These are phyloP conservation scores for Microcaecilia unicolor DNA, from an alignment of 2,797 vertebrate species.

Conservation along the genomic window DNA sequence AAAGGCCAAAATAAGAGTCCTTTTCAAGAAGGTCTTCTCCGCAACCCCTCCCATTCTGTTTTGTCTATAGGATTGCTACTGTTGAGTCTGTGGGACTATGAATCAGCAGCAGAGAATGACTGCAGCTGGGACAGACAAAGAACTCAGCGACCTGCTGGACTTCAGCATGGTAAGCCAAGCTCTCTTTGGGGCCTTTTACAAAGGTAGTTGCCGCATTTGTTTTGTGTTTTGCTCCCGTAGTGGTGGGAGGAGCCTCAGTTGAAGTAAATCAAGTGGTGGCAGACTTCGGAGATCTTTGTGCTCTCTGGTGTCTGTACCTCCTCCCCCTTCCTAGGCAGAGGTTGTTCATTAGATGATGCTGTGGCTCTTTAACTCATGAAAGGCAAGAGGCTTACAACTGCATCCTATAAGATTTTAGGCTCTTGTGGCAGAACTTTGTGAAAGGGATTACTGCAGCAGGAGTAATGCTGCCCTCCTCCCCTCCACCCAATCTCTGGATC, in stretches of 20 bases:
- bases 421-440: too few species aligned
- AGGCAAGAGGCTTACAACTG: too few species aligned
- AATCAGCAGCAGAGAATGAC: conserved; percentile 87
- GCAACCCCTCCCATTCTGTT: conserved; percentile 3
- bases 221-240: conserved; percentile 12
- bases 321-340: too few species aligned
- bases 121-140: conserved; percentile 96
- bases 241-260: conserved; percentile 26
- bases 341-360: too few species aligned
- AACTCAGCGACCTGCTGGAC: conserved; percentile 97
- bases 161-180: conserved; percentile 92
- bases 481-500: too few species aligned
- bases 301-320: too few species aligned
- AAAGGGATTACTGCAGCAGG: too few species aligned
- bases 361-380: too few species aligned
- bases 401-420: too few species aligned
- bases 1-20: too few species aligned
- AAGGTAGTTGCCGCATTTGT: conserved; percentile 1
- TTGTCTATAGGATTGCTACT: conserved; percentile 28
- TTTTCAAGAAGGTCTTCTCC: too few species aligned
- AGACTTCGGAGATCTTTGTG: conserved; percentile 32
- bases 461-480: too few species aligned
- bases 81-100: conserved; percentile 45
- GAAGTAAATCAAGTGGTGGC: conserved; percentile 17
- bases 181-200: neutral